Evolutionary conservation across 2,797 vertebrate species (phyloP).

Genomic region (Enteromius argenteus): DNA sequence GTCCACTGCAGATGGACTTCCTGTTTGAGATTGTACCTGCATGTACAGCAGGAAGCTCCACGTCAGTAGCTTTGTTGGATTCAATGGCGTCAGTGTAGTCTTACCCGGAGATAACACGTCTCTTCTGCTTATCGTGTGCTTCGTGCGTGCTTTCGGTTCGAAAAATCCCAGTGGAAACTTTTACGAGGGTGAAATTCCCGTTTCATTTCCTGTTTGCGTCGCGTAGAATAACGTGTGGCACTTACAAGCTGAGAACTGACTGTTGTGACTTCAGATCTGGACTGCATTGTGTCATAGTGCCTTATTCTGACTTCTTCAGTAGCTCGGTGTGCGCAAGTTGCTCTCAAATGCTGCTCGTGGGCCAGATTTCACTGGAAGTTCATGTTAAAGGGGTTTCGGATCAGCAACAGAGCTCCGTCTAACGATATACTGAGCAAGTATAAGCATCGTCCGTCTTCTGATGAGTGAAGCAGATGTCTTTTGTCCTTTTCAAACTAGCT

Average conservation of each 20-base stretch:
- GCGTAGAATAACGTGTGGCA: conserved; percentile 43
- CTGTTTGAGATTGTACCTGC: conserved; percentile 36
- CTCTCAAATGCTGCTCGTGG: conserved; percentile 48
- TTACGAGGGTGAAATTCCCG: conserved; percentile 32
- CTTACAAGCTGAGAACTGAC: conserved; percentile 45
- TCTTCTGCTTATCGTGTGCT: conserved; percentile 50
- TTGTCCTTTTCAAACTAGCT: conserved; percentile 68
- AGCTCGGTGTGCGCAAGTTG: conserved; percentile 45
- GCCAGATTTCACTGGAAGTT: conserved; percentile 27
- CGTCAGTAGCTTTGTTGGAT: conserved; percentile 52
- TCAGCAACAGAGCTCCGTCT: neutral
- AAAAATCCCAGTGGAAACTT: conserved; percentile 41
- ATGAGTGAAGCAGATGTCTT: conserved; percentile 28
- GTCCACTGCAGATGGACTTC: conserved; percentile 9
- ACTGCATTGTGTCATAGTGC: conserved; percentile 82
- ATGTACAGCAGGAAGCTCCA: conserved; percentile 35
- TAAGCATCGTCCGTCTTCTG: conserved; percentile 22
- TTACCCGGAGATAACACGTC: conserved; percentile 40
- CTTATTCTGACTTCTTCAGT: conserved; percentile 78
- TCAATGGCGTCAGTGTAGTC: conserved; percentile 64
- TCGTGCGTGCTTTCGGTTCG: conserved; percentile 42
- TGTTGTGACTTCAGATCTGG: conserved; percentile 68
- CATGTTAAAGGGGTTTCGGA: neutral
- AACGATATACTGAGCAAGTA: conserved; percentile 13
- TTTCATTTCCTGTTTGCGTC: conserved; percentile 42